Base-by-base conservation (phyloP, 2,797 vertebrate genomes). In the Cynodonichthys magdalenae region DNA sequence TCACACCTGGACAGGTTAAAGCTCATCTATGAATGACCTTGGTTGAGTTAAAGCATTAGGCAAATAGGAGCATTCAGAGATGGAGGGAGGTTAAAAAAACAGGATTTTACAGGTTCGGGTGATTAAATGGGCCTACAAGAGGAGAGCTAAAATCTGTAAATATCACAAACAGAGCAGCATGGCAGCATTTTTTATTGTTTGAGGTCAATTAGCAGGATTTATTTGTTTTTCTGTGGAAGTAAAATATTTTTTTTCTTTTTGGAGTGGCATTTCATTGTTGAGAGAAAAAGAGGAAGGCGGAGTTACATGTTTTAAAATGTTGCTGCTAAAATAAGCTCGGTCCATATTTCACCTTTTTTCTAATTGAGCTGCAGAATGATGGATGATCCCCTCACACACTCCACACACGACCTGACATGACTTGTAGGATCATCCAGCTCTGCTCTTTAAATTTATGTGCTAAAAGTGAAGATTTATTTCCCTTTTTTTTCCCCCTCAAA, bases 11-110 rank as follows among this genome's bases (percentile, higher is more conserved):
- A 51, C 61, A 64, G n/a, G 63, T 17, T 39, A 9, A 36, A 20
- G 65, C 71, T 53, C 34, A 65, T 69, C 50, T 62, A 15, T 41
- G 24, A 42, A 56, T 58, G 45, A 62, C 73, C 75, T 54, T 51
- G 45, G 61, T 58, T 69, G 24, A 60, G 11, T 17, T 14, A 8
- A 73, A 64, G 55, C 50, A n/a, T 28, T 20, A 61, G 36, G 45
- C 28, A 54, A 45, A 24, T 24, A 61, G 15, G 18, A 42, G 15
- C 52, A 63, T 3, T 8, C 46, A 55, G 56, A 64, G 59, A 0
- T 58, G 36, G 3, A 64, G 74, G 9, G 28, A 59, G 41, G 34
- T 0, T 59, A 7, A 5, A 28, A 29, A 42, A 29, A 10, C 3
- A 0, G 28, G 2, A 11, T 31, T 29, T 45, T 44, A 53, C 1